Percentiles rank a stretch among this genome's conserved stretches.
phyloP scores from a whole-genome alignment of 2,113 vertebrate genomes.

The Notothenia coriiceps region DNA sequence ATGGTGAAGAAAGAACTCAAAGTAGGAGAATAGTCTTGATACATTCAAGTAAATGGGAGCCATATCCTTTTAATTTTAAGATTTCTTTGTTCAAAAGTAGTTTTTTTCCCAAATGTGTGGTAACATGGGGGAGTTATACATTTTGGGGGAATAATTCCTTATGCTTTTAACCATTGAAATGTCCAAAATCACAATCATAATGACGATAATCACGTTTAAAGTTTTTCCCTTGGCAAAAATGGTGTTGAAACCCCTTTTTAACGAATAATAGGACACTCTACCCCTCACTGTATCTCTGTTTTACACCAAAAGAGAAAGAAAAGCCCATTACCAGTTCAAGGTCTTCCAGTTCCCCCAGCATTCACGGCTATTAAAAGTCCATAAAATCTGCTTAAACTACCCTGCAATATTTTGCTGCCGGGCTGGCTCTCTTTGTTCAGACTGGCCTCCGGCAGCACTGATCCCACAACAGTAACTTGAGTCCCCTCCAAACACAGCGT shows the following conservation, averaged over 20 bases:
- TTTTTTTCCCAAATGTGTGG: too few relatives aligned
- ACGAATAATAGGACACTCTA: not conserved
- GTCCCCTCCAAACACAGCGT: slow-evolving; percentile 40
- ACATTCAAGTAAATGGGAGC: too few relatives aligned
- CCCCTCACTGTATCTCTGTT: not conserved
- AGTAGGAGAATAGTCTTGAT: too few relatives aligned
- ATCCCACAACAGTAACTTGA: slow-evolving; percentile 70
- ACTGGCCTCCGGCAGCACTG: slow-evolving; percentile 51
- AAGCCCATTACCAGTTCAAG: slow-evolving; percentile 15
- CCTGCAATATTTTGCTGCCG: slow-evolving; percentile 19
- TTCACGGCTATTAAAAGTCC: slow-evolving; percentile 65
- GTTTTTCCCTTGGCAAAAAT: not conserved
- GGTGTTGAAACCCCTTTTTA: not conserved
- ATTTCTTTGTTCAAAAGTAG: too few relatives aligned
- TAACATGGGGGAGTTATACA: too few relatives aligned
- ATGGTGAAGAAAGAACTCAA: too few relatives aligned
- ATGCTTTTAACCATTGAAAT: not conserved
- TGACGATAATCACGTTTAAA: not conserved
- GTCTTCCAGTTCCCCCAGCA: slow-evolving; percentile 31
- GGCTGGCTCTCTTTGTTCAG: slow-evolving; percentile 56
- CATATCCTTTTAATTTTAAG: too few relatives aligned
- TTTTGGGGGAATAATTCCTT: not conserved
- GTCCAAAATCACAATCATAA: not conserved
- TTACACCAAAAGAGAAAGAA: not conserved
- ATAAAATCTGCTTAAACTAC: slow-evolving; percentile 56